These are phyloP conservation scores for Pandemis cinnamomeana DNA, from an alignment of 2,888 invertebrate genomes.

Conservation along the genomic window DNA sequence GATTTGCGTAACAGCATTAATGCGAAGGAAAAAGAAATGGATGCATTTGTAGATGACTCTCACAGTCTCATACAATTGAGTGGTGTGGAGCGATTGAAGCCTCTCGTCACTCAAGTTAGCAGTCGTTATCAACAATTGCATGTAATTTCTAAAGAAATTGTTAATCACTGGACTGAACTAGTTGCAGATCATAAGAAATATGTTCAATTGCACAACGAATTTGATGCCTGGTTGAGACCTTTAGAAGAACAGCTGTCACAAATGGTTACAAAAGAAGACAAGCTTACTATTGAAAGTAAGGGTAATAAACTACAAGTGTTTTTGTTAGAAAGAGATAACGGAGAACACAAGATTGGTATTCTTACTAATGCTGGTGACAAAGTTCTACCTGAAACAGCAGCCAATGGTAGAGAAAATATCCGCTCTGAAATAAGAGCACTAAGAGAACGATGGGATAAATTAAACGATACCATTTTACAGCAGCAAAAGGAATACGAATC, in stretches of 20 bases:
- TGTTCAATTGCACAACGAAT: conserved; percentile 89
- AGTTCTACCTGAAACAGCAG: conserved; percentile 96
- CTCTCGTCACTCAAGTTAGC: conserved; percentile 94
- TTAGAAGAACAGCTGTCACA: conserved; percentile 88
- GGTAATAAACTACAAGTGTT: conserved; percentile 89
- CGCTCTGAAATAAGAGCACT: conserved; percentile 92
- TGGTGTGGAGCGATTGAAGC: conserved; percentile 93
- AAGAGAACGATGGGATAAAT: conserved; percentile 94
- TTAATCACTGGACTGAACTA: conserved; percentile 92
- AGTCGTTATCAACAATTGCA: conserved; percentile 93
- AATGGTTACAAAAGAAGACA: conserved; percentile 86
- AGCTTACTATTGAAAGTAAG: conserved; percentile 87
- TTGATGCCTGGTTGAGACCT: conserved; percentile 90
- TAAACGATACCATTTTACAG: conserved; percentile 92
- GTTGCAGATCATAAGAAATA: conserved; percentile 93
- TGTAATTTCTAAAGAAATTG: conserved; percentile 92
- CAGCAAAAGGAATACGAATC: conserved; percentile 94
- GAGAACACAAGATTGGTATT: conserved; percentile 90
- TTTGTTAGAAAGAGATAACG: conserved; percentile 92
- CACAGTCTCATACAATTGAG: conserved; percentile 93
- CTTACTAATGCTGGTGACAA: conserved; percentile 93
- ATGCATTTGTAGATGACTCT: conserved; percentile 95
- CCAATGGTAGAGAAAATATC: conserved; percentile 94
- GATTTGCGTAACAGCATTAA: conserved; percentile 90
- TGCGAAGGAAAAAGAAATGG: conserved; percentile 93